Percentiles rank a stretch among this genome's conserved stretches.
These are phyloP conservation scores for Phocoena sinus DNA, from an alignment of 2,113 vertebrate genomes.

Conservation along the genomic window DNA sequence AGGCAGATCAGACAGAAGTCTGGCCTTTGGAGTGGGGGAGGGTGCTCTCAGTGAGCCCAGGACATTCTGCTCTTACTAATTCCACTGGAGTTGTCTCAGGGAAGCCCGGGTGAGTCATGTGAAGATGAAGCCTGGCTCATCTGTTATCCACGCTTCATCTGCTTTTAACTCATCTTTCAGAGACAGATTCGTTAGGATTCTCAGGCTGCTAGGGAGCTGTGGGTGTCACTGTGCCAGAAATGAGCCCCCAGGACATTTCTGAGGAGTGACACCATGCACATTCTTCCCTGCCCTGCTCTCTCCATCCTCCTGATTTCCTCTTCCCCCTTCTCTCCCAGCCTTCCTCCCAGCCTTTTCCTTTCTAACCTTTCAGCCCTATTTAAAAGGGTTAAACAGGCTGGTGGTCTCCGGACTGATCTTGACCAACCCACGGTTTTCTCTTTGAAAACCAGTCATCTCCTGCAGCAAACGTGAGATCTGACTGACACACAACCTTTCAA, in stretches of 20 bases:
- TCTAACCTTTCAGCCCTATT: neutral
- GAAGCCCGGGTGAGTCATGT: neutral
- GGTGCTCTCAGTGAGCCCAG: fast-evolving
- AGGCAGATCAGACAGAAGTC: neutral
- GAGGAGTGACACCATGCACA: neutral
- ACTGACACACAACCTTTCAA: neutral
- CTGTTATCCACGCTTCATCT: neutral
- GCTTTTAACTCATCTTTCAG: neutral
- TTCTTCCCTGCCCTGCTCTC: neutral
- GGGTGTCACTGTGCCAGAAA: neutral
- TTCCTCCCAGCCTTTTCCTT: neutral
- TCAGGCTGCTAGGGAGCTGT: neutral
- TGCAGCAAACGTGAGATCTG: neutral
- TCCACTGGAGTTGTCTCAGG: neutral
- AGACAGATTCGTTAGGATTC: neutral
- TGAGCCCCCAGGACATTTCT: neutral
- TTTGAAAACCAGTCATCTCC: neutral
- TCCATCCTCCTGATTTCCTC: neutral
- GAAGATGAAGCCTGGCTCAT: neutral
- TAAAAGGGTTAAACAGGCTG: neutral
- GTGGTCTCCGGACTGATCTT: neutral
- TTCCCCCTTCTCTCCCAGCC: neutral
- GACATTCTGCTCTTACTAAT: neutral
- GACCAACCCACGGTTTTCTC: neutral
- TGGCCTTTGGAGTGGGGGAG: neutral